A percentile compares a stretch with the other conserved stretches of the same genome.
Evolutionary conservation across 2,888 invertebrate species (phyloP).

Genomic region (Sarcophaga variegata): DNA sequence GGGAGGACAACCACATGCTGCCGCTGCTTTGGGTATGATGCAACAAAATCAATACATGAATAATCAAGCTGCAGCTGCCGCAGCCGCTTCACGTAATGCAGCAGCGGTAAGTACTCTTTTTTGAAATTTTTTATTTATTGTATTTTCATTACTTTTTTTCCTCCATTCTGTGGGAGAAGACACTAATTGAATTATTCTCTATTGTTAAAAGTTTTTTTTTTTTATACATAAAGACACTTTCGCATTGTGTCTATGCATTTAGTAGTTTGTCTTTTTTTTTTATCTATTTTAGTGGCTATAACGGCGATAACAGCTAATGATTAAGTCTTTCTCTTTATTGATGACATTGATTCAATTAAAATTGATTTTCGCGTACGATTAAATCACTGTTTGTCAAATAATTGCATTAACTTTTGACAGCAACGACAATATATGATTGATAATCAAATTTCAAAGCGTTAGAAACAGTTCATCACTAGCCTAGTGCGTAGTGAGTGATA

Average conservation of each 20-base stretch:
- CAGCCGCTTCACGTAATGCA: conserved; percentile 78
- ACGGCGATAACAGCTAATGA: neutral
- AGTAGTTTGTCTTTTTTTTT: neutral
- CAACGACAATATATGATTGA: neutral
- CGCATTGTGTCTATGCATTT: neutral
- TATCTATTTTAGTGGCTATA: neutral
- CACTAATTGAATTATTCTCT: conserved; percentile 5
- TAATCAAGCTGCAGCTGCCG: conserved; percentile 79
- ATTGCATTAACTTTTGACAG: neutral
- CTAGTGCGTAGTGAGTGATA: neutral
- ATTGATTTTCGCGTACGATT: conserved; percentile 11
- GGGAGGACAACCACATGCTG: conserved; percentile 80
- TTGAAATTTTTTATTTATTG: neutral
- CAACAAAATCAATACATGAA: conserved; percentile 82
- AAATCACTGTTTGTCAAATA: conserved; percentile 22
- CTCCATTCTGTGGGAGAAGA: neutral
- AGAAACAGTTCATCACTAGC: neutral
- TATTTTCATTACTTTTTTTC: neutral
- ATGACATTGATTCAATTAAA: conserved; percentile 20
- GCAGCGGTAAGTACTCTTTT: conserved; percentile 80
- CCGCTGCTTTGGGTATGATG: conserved; percentile 77
- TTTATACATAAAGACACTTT: too few species aligned
- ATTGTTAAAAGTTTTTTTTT: neutral
- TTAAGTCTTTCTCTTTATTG: neutral
- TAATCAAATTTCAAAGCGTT: conserved; percentile 2